These are phyloP conservation scores for Brachionus paranguensis DNA, from an alignment of 1,140 invertebrate genomes.

Conservation along the genomic window DNA sequence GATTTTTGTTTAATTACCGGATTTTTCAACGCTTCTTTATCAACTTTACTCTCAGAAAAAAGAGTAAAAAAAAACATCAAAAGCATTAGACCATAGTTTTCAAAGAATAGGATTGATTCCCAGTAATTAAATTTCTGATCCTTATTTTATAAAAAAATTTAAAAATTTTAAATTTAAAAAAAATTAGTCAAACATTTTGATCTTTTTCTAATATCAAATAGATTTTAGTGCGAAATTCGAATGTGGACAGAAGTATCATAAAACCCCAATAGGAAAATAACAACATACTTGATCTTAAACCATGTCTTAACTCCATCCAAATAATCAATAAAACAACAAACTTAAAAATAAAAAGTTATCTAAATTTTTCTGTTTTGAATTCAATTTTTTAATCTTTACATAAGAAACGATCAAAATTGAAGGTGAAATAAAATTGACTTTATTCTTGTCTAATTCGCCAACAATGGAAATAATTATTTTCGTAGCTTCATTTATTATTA, in stretches of 20 bases:
- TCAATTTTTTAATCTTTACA: background rate
- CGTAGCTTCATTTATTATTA: background rate
- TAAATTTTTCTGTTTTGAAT: background rate
- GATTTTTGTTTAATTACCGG: background rate
- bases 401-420: background rate
- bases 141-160: background rate
- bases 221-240: background rate
- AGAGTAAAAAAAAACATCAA: background rate
- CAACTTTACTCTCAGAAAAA: background rate
- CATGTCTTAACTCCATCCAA: background rate
- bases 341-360: background rate
- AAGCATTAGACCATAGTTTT: background rate
- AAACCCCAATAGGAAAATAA: conserved; percentile 25
- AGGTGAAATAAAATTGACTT: conserved; percentile 6
- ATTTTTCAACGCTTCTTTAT: background rate
- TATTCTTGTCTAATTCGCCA: background rate
- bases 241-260: background rate
- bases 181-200: background rate
- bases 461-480: background rate
- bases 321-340: background rate
- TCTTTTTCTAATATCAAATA: background rate
- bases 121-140: background rate
- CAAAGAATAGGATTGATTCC: background rate
- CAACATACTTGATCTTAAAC: background rate
- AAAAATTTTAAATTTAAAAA: background rate